Conservation (phyloP, 2,888 invertebrate species). For the Agrilus cyanescens region DNA sequence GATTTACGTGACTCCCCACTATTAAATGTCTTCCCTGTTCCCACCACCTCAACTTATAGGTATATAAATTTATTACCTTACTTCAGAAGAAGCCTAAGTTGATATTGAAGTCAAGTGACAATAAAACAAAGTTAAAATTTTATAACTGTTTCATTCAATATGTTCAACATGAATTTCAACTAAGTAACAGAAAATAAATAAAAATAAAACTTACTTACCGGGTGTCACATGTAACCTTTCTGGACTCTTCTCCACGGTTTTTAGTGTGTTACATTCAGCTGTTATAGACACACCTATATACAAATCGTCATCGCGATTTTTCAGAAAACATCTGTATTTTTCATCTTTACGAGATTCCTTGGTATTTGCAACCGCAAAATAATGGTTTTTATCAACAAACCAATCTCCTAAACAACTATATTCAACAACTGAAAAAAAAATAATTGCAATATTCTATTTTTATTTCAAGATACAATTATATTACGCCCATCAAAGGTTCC, state of each 20-base stretch:
- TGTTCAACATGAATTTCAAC: no score
- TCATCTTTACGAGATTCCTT: conserved; percentile 93
- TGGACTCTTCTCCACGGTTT: conserved; percentile 88
- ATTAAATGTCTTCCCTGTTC: no score
- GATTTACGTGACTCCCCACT: no score
- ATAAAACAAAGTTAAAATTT: no score
- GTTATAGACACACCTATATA: conserved; percentile 88
- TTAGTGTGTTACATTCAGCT: conserved; percentile 83
- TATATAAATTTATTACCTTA: no score
- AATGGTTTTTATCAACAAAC: conserved; percentile 93
- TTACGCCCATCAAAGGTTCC: conserved; percentile 75
- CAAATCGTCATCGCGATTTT: conserved; percentile 87
- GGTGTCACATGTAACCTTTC: conserved; percentile 79
- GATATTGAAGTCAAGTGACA: no score
- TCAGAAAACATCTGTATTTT: conserved; percentile 86
- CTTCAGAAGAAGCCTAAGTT: no score
- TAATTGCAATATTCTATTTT: not conserved
- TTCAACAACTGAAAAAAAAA: conserved; percentile 53
- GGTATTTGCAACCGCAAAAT: conserved; percentile 93
- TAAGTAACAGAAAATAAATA: not conserved
- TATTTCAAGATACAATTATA: not conserved
- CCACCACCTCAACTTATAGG: no score
- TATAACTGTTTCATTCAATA: no score
- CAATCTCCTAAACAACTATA: conserved; percentile 90
- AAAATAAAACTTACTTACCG: conserved; percentile 39